phyloP scores from a whole-genome alignment of 1,140 invertebrate genomes.

The Drosophila serrata region DNA sequence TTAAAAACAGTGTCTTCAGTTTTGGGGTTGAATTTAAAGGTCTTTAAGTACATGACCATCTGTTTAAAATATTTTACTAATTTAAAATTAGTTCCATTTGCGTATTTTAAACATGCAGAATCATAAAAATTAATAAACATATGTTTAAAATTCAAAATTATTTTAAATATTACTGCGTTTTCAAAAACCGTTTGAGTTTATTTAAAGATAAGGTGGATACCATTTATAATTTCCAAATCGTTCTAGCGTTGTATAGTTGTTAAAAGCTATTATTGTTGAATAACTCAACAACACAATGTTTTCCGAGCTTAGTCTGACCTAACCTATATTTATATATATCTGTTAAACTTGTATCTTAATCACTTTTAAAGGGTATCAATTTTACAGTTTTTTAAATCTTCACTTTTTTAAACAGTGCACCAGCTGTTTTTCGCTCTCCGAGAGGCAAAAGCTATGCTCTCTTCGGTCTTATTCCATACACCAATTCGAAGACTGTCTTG shows the following conservation, averaged over 20 bases:
- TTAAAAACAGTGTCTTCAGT: background rate
- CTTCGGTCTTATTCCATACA: slow-evolving; percentile 12
- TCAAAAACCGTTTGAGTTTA: no score
- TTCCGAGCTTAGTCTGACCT: no score
- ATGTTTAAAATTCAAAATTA: background rate
- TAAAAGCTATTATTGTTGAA: background rate
- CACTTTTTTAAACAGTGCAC: background rate
- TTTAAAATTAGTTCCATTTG: background rate
- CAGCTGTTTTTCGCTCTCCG: slow-evolving; percentile 41
- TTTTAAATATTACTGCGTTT: background rate
- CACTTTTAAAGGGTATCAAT: background rate
- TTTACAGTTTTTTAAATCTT: slow-evolving; percentile 3
- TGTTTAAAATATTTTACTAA: background rate
- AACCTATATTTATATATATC: background rate
- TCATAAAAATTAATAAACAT: background rate
- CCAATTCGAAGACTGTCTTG: slow-evolving; percentile 20
- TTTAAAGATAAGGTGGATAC: no score
- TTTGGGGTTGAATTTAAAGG: background rate
- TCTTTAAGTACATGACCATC: background rate
- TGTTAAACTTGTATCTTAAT: background rate
- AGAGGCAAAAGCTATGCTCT: slow-evolving; percentile 19
- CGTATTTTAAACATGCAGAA: background rate
- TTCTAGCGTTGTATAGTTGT: no score
- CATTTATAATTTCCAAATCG: background rate
- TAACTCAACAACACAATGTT: background rate